Percentiles rank a stretch among this genome's conserved stretches.
Evolutionary conservation across 2,797 vertebrate genomes (phyloP).

Genomic region (Anableps anableps): DNA sequence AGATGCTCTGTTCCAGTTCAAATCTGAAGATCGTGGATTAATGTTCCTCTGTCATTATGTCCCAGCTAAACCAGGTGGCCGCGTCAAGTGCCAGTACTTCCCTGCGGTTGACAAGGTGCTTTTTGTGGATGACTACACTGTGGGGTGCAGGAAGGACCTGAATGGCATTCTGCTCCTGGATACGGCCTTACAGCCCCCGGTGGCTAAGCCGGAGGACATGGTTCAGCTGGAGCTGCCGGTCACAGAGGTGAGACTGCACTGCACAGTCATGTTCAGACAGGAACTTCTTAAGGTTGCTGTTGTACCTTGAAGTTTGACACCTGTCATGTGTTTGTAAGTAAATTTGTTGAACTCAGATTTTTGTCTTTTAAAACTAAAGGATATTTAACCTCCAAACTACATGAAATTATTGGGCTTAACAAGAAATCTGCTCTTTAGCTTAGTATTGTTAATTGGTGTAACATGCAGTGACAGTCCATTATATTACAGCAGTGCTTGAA

Average conservation of each 20-base stretch:
- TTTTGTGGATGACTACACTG: conserved; percentile 97
- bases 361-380: background rate
- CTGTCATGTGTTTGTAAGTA: background rate
- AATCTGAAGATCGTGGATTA: background rate
- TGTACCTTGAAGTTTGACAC: background rate
- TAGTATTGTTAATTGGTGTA: background rate
- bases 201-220: conserved; percentile 95
- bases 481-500: background rate
- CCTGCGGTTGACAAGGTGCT: conserved; percentile 98
- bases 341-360: background rate
- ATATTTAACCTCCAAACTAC: background rate
- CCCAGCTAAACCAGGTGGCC: conserved; percentile 94
- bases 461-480: background rate
- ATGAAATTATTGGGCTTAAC: background rate
- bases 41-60: conserved; percentile 28
- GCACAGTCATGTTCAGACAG: background rate
- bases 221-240: conserved; percentile 98
- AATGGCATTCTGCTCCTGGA: conserved; percentile 98
- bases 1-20: background rate
- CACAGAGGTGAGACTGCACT: conserved; percentile 88
- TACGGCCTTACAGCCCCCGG: conserved; percentile 96
- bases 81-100: conserved; percentile 98
- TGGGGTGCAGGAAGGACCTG: conserved; percentile 98
- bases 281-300: background rate
- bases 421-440: background rate